Conservation (phyloP, 2,888 invertebrate species). For the Conops quadrifasciatus region DNA sequence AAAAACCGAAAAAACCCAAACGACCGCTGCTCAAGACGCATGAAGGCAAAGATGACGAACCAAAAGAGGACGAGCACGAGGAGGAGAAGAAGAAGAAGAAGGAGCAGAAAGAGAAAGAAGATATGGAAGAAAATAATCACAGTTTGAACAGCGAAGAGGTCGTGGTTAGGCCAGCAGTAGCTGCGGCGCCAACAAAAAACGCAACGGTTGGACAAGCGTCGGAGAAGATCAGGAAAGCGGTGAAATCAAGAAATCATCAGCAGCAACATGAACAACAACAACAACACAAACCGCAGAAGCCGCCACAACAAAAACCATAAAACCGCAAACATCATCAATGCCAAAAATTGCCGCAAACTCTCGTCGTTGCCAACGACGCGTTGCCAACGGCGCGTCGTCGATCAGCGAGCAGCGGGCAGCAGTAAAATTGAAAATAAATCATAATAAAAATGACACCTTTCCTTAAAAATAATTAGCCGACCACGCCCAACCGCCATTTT, state of each 20-base stretch:
- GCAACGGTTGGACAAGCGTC: background rate
- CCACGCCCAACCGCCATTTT: too few relatives aligned
- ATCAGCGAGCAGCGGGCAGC: conserved; percentile 19
- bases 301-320: background rate
- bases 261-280: conserved; percentile 5
- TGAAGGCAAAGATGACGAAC: conserved; percentile 9
- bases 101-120: background rate
- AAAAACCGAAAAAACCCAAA: background rate
- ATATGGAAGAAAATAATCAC: background rate
- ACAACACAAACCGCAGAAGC: background rate
- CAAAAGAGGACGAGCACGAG: too few relatives aligned
- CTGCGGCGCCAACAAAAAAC: background rate
- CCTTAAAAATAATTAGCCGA: conserved; percentile 28
- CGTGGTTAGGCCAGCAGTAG: background rate
- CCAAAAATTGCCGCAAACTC: conserved; percentile 33
- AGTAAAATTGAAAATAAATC: background rate
- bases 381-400: too few relatives aligned
- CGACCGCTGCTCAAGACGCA: background rate
- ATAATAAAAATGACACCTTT: conserved; percentile 35
- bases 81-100: background rate
- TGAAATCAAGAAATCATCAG: conserved; percentile 11
- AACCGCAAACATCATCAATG: background rate
- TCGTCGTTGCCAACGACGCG: conserved; percentile 26
- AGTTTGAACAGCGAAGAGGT: background rate
- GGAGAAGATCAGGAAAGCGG: background rate